Evolutionary conservation across 2,888 invertebrate species (phyloP), one percentile per base, ranked within the genome.

Genomic region (Endotricha flammealis): DNA sequence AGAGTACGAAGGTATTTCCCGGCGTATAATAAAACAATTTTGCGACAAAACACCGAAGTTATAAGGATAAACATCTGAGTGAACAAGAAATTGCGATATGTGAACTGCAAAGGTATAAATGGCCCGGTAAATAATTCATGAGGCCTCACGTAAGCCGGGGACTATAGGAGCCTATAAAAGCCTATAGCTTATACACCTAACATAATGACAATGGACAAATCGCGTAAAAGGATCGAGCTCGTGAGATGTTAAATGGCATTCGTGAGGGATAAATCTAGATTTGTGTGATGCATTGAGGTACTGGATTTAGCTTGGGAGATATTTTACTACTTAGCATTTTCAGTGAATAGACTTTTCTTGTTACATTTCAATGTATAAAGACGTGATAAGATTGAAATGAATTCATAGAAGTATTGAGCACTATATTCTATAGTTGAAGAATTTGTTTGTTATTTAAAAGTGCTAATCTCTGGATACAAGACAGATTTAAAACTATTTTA

Each of bases 61-160:
- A 34, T 38, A 44, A 46, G 55, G 57, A 62, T 57, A 57, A 62
- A 65, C 53, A 57, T 57, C 46, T 57, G 42, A 27, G 35, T 23
- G 33, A 46, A 55, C 48, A 47, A 57, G 62, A 62, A 64, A 62
- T 58, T 63, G 61, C 61, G 52, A 53, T 53, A 68, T 57, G 52
- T 51, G 57, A 60, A n/a, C n/a, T n/a, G n/a, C n/a, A n/a, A n/a
- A 57, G 57, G 57, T 57, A 62, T 61, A 63, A 56, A 61, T 32
- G 39, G 49, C 55, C 46, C 44, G 41, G 58, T 80, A 73, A 77
- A 82, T 81, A 81, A 82, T 81, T 78, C 79, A 82, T 79, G 76
- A 81, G 67, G 55, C 53, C 61, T 68, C 64, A 64, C 67, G 68
- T 70, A 73, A 72, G 57, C 59, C 57, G 43, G 50, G 50, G 55